These are phyloP conservation scores for Gopherus evgoodei DNA, from an alignment of 2,113 vertebrate genomes.

Conservation along the genomic window DNA sequence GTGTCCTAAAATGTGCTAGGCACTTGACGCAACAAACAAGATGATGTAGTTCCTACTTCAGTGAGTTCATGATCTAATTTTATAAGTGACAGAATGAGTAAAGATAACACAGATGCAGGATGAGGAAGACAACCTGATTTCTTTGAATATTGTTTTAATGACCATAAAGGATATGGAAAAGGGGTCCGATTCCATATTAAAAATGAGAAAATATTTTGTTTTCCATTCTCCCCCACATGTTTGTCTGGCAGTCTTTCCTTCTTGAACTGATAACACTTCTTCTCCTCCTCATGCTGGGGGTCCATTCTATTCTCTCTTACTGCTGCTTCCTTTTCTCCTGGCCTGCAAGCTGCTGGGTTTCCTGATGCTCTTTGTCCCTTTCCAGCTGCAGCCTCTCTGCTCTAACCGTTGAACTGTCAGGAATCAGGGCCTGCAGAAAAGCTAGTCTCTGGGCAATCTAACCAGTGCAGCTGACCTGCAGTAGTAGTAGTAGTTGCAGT, in stretches of 20 bases:
- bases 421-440: neutral
- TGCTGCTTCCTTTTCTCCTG: too few relatives aligned
- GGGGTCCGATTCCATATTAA: too few relatives aligned
- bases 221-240: too few relatives aligned
- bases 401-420: neutral
- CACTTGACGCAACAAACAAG: neutral
- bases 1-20: neutral
- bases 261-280: too few relatives aligned
- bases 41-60: neutral
- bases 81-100: neutral
- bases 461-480: neutral
- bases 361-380: neutral
- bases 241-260: too few relatives aligned
- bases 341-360: neutral
- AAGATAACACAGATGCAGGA: neutral
- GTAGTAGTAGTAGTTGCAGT: neutral
- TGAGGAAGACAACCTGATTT: neutral
- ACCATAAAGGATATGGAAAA: neutral
- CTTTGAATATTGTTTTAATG: neutral
- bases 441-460: neutral
- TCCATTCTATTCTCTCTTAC: too few relatives aligned
- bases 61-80: neutral
- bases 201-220: too few relatives aligned
- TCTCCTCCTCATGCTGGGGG: too few relatives aligned
- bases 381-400: neutral